Base-by-base conservation (phyloP, 2,113 vertebrate species). In the Brienomyrus longianalis region DNA sequence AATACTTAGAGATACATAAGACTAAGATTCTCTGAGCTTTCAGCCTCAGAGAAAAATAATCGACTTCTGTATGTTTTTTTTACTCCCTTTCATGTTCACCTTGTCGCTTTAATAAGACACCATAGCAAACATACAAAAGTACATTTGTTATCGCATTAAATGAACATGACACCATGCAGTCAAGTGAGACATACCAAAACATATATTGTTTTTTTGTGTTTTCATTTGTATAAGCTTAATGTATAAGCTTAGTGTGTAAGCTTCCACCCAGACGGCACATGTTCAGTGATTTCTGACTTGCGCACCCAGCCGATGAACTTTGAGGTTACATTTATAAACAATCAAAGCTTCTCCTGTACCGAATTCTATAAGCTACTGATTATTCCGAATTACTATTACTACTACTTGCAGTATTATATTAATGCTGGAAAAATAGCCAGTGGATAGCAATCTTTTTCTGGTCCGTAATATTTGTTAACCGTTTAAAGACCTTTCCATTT, bases 141-240 rank as follows among this genome's bases (percentile, higher is more conserved):
- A 70, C 27, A 70, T 74, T 31, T 56, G 3, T 56, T 35, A 77
- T 77, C 35, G 17, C 11, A 17, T 39, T 77, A 77, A 77, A 77
- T 5, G 70, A 39, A 43, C 31, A 80, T 43, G 74, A 84, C 21
- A 84, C 19, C 45, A 84, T 48, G 3, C 45, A 39, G 45, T 48
- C 48, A 45, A 23, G 47, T 43, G 39, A 83, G 31, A 43, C 19
- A 23, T 43, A 83, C 31, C 31, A 23, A 83, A 83, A 83, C 77
- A 43, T 45, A 80, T 39, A 83, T 84, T 84, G 83, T 45, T 84
- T 84, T 84, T 84, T 84, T 84, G 83, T 84, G 45, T 84, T 84
- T 48, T 84, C 8, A 84, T 10, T 23, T 48, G 54, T 56, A 56
- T 56, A 54, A 45, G 43, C 43, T 50, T 9, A 77, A 3, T 10